Evolutionary conservation across 2,113 vertebrate genomes (phyloP), one percentile per base, ranked within the genome.

Genomic region (Daphoenositta chrysoptera): DNA sequence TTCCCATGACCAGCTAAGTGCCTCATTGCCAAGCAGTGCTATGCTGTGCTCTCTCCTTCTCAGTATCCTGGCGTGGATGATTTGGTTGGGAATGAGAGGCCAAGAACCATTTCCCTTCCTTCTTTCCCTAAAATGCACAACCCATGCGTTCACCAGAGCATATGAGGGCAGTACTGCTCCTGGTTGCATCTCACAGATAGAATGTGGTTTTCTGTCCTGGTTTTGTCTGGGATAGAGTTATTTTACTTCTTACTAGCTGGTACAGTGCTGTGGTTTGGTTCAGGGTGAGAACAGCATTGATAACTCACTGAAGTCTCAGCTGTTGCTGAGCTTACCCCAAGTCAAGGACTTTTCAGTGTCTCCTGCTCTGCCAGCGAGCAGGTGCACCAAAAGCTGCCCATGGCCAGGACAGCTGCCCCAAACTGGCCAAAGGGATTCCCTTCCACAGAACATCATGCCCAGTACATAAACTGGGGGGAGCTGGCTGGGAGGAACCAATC

Each of bases 131-230:
- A 88, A 93, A 92, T 33, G 19, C 13, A 15, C 0, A 1, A 64
- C 23, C 28, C 0, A 0, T 58, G 83, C 23, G 31, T 70, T 89
- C 50, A 39, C 30, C 0, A 0, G 26, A 37, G 35, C 11, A 5
- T 31, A 20, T 19, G 48, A 91, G 35, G 33, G 58, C 27, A 53
- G 16, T 65, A 30, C n/a, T 54, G 30, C 5, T 75, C 17, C 42
- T 45, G 20, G 11, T 24, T 66, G 35, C 64, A 66, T 80, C 45
- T 83, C 72, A 56, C 45, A 51, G 39, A 37, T 78, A 31, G 15
- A 83, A 30, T 15, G 7, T 35, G 37, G 3, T 54, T 61, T 90
- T 83, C 26, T 83, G 14, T 42, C 40, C 48, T 77, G 22, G 12
- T 42, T 70, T 83, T 56, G 48, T 21, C 48, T 63, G 27, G 26